Evolutionary conservation across 2,113 vertebrate genomes (phyloP).

Genomic region (Gallinago paraguaiae): DNA sequence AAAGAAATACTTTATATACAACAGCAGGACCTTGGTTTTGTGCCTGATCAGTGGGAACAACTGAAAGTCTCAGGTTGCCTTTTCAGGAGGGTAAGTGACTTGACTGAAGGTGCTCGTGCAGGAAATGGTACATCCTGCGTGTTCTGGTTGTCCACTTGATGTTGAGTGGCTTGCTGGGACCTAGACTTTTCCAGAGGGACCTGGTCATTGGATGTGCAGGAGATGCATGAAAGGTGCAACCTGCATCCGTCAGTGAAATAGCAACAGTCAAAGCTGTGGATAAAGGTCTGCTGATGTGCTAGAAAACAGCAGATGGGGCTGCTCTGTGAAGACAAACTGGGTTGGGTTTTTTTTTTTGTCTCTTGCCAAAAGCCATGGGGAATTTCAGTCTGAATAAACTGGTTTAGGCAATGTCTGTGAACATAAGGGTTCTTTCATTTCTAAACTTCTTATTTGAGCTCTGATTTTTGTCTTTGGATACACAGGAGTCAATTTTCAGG

Average conservation of each 20-base stretch:
- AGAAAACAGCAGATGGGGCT: neutral
- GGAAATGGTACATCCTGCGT: rapidly evolving
- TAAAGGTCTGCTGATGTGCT: neutral
- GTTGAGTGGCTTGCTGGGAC: neutral
- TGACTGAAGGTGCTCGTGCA: neutral
- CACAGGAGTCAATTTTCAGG: neutral
- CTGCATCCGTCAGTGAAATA: rapidly evolving
- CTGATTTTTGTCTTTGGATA: neutral
- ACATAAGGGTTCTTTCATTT: neutral
- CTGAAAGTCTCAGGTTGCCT: neutral
- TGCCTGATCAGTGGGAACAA: neutral
- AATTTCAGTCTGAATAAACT: neutral
- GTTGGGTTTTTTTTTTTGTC: neutral
- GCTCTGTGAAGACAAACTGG: neutral
- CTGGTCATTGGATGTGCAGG: rapidly evolving
- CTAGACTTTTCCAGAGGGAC: neutral
- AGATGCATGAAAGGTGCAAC: neutral
- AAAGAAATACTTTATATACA: neutral
- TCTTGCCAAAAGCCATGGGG: neutral
- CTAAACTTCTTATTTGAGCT: neutral
- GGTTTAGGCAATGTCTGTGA: neutral
- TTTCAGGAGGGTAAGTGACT: neutral
- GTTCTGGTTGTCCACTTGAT: neutral
- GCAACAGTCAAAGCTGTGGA: neutral
- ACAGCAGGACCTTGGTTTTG: neutral